These are phyloP conservation scores for Callorhinus ursinus DNA, from an alignment of 2,113 vertebrate species.

Conservation along the genomic window DNA sequence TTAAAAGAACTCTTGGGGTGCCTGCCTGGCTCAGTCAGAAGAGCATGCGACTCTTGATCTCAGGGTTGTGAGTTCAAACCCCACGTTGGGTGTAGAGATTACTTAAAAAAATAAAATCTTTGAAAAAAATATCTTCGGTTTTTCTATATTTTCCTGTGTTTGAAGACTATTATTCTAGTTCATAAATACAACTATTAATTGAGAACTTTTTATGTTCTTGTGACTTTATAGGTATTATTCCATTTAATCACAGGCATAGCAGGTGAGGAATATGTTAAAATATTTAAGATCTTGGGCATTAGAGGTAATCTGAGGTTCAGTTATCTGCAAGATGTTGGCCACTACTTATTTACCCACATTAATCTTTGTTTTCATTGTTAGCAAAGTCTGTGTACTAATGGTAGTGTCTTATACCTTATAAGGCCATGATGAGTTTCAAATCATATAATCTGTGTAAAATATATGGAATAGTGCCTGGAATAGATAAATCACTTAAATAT, in stretches of 20 bases:
- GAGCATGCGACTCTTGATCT: neutral
- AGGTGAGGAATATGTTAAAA: neutral
- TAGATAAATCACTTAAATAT: neutral
- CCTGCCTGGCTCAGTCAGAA: neutral
- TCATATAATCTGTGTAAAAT: neutral
- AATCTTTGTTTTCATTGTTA: neutral
- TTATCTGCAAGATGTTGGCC: neutral
- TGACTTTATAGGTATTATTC: neutral
- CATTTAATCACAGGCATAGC: neutral
- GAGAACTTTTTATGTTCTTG: neutral
- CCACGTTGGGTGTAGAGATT: neutral
- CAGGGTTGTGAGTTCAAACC: neutral
- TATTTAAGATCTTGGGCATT: neutral
- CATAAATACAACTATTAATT: neutral
- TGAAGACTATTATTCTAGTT: neutral
- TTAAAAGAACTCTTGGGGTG: neutral
- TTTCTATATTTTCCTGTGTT: neutral
- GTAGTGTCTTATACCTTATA: neutral
- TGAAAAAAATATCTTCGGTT: neutral
- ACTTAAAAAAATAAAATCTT: neutral
- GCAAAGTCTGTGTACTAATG: neutral
- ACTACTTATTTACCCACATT: neutral
- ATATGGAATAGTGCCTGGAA: neutral
- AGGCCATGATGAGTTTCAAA: neutral
- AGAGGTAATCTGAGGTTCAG: neutral